phyloP scores from a whole-genome alignment of 2,888 invertebrate species.

The Flexamia atlantica region DNA sequence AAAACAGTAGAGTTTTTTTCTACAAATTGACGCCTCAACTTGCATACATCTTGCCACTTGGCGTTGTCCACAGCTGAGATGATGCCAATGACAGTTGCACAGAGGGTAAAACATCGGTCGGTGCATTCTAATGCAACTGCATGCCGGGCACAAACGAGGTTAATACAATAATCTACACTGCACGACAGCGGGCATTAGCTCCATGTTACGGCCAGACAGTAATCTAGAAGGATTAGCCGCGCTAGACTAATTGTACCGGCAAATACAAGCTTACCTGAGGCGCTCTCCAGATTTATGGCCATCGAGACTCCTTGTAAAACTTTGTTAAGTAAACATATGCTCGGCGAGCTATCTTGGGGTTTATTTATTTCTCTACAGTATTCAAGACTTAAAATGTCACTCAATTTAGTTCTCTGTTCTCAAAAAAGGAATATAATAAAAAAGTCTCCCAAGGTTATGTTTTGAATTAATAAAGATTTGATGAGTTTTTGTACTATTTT shows the following conservation, averaged over 20 bases:
- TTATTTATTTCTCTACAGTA: too few species aligned
- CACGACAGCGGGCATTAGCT: conserved; percentile 26
- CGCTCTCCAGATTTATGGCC: conserved; percentile 9
- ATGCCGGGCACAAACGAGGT: background rate
- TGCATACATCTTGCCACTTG: too few species aligned
- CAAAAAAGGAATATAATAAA: too few species aligned
- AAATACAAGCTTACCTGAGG: conserved; percentile 38
- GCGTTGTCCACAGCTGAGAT: background rate
- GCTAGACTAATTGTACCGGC: conserved; percentile 37
- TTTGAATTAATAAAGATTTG: too few species aligned
- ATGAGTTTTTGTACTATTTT: too few species aligned
- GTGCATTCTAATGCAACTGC: conserved; percentile 18
- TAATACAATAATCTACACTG: conserved; percentile 35
- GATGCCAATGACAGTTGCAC: conserved; percentile 1
- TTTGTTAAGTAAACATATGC: background rate
- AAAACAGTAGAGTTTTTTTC: too few species aligned
- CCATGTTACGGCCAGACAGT: conserved; percentile 24
- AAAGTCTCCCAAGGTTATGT: too few species aligned
- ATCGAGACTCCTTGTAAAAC: background rate
- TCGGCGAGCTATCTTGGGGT: background rate
- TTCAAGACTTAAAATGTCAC: too few species aligned
- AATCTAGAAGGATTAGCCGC: conserved; percentile 26
- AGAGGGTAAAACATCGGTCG: background rate
- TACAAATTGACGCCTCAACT: too few species aligned
- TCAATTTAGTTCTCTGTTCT: too few species aligned